phyloP scores from a whole-genome alignment of 2,113 vertebrate species.

The Trematocara marginatum region DNA sequence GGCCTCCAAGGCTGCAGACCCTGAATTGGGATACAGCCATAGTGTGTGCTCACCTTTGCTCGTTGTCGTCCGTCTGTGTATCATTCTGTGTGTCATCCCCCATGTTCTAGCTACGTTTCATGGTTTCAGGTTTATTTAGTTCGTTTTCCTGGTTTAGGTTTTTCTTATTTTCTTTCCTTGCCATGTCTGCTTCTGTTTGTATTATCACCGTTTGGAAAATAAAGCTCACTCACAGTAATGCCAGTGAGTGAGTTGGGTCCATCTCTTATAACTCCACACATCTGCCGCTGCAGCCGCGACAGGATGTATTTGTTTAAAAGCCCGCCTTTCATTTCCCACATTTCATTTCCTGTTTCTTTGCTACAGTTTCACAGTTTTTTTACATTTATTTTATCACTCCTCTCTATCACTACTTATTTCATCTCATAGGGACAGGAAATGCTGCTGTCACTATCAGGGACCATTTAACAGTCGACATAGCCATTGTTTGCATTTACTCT shows the following conservation, averaged over 20 bases:
- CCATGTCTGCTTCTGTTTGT: background rate
- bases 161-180: background rate
- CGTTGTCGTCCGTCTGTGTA: background rate
- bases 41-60: background rate
- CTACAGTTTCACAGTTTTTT: background rate
- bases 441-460: constrained; percentile 22
- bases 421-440: background rate
- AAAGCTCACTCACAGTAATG: background rate
- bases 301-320: background rate
- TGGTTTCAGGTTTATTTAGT: background rate
- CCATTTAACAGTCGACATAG: constrained; percentile 27
- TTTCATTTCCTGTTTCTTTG: background rate
- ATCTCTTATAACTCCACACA: background rate
- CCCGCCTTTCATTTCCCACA: background rate
- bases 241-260: background rate
- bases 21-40: background rate
- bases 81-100: background rate
- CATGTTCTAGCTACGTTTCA: background rate
- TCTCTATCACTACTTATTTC: constrained; percentile 7
- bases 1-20: background rate
- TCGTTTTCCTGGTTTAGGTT: background rate
- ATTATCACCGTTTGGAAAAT: background rate
- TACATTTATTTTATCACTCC: constrained; percentile 5
- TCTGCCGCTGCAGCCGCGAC: background rate
- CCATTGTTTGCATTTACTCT: background rate